Base-by-base conservation (phyloP, 53 echinoderm and acorn worm genomes). In the Actinopyga echinites region DNA sequence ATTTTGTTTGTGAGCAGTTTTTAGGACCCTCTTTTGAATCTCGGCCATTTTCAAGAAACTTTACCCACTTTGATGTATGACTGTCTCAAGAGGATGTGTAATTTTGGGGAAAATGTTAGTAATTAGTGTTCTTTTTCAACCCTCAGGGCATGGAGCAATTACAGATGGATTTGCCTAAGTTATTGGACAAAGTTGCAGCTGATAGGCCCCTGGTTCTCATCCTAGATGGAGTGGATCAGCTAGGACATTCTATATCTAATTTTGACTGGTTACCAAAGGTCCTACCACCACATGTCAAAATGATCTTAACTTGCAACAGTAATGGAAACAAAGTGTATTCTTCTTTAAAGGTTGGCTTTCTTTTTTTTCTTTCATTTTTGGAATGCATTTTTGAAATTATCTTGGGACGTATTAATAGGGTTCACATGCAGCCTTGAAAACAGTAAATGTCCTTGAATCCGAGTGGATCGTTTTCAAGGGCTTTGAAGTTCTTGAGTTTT, bases 131-230 rank as follows among this genome's bases (percentile, higher is more conserved):
- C 4, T 53, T 58, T 57, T 19, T 75, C 42, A 37, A 15, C 19
- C 36, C 15, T 57, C 92, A 97, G 97, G 94, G 97, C n/a, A 79
- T 89, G 38, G 90, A 97, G 36, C 86, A 89, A 44, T 64, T 97
- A 37, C 83, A 89, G 68, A 90, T 88, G 64, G 88, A 90, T 56
- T 84, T 97, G 20, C 88, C 90, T 17, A 92, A 84, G 43, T 88
- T 97, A n/a, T 84, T 97, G 78, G 90, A 92, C 62, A 92, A 89
- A 42, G 97, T 91, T 25, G 82, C 94, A 17, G 86, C 81, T 56
- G 85, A 97, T 61, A 92, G 94, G 73, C 97, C 94, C 77, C 92
- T 97, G 23, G 90, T 92, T 84, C 86, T 97, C 33, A 85, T 97
- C 23, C 68, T 97, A 40, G 97, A 97, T 29, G 97, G 97, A 65